phyloP scores from a whole-genome alignment of 1,140 invertebrate species.

The Radopholus similis region DNA sequence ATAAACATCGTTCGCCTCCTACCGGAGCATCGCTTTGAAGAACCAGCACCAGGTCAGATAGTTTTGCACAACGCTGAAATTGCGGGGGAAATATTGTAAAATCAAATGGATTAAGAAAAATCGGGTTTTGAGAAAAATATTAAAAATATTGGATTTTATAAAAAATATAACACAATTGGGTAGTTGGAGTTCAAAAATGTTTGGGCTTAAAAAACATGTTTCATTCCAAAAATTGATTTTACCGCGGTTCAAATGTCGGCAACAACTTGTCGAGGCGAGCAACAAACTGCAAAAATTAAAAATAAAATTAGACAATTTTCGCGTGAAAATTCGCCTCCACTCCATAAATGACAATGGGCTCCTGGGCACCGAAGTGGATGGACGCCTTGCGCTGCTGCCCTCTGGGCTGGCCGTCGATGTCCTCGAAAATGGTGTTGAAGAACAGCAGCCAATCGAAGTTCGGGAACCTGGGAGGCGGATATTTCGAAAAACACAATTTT shows the following conservation, averaged over 20 bases:
- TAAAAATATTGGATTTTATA: too few relatives aligned
- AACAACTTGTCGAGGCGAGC: slow-evolving; percentile 50
- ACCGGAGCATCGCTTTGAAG: slow-evolving; percentile 49
- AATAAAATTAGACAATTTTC: not conserved
- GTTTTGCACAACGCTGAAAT: slow-evolving; percentile 52
- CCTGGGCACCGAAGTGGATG: slow-evolving; percentile 44
- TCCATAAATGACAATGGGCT: slow-evolving; percentile 57
- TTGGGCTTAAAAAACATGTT: too few relatives aligned
- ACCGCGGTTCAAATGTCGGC: slow-evolving; percentile 52
- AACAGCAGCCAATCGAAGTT: slow-evolving; percentile 56
- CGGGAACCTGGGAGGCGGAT: slow-evolving; percentile 26
- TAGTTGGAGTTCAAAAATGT: not conserved
- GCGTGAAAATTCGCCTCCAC: slow-evolving; percentile 28
- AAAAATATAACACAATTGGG: not conserved
- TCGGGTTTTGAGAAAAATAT: too few relatives aligned
- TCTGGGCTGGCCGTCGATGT: slow-evolving; percentile 42
- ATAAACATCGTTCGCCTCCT: not conserved
- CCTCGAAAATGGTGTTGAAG: slow-evolving; percentile 57
- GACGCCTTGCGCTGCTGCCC: slow-evolving; percentile 24
- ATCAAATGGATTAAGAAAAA: not conserved
- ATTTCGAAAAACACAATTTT: not conserved
- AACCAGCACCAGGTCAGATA: slow-evolving; percentile 60
- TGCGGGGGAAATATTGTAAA: not conserved
- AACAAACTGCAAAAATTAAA: slow-evolving; percentile 33
- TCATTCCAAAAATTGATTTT: too few relatives aligned